Conservation (phyloP, 2,797 vertebrate genomes). For the Sandelia bainsii region DNA sequence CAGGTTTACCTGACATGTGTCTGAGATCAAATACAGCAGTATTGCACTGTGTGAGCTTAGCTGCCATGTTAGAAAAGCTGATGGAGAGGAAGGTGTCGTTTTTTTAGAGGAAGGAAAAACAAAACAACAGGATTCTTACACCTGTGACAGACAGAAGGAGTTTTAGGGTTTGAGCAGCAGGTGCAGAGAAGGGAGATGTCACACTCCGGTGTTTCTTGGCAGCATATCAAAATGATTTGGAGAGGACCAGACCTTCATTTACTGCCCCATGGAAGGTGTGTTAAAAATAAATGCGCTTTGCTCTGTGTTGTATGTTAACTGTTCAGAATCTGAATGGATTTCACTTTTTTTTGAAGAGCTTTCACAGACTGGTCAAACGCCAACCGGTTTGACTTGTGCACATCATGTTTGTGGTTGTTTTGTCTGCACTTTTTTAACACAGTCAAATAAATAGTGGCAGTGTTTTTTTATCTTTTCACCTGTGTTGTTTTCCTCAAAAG, state of each 20-base stretch:
- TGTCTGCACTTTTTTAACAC: background rate
- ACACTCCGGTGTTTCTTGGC: constrained; percentile 15
- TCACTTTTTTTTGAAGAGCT: constrained; percentile 11
- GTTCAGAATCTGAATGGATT: background rate
- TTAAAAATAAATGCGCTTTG: constrained; percentile 21
- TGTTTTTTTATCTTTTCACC: background rate
- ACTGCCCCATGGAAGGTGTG: constrained; percentile 19
- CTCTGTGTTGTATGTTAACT: background rate
- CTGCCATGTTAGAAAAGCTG: constrained; percentile 11
- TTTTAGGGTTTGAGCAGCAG: constrained; percentile 43
- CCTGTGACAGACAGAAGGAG: constrained; percentile 21
- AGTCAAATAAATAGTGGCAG: constrained; percentile 29
- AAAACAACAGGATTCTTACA: constrained; percentile 3
- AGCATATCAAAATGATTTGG: constrained; percentile 32
- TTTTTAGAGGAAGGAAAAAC: constrained; percentile 12
- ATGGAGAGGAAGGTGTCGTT: constrained; percentile 2
- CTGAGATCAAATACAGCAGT: background rate
- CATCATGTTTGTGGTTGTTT: constrained; percentile 1
- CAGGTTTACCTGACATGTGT: constrained; percentile 1
- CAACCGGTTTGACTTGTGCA: background rate
- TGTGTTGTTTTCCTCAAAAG: constrained; percentile 8
- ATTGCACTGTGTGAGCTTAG: constrained; percentile 14
- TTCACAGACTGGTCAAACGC: background rate
- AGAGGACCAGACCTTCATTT: constrained; percentile 23
- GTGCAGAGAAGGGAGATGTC: constrained; percentile 42